Evolutionary conservation across 2,888 invertebrate genomes (phyloP), one percentile per base, ranked within the genome.

Genomic region (Temnothorax ravouxi): DNA sequence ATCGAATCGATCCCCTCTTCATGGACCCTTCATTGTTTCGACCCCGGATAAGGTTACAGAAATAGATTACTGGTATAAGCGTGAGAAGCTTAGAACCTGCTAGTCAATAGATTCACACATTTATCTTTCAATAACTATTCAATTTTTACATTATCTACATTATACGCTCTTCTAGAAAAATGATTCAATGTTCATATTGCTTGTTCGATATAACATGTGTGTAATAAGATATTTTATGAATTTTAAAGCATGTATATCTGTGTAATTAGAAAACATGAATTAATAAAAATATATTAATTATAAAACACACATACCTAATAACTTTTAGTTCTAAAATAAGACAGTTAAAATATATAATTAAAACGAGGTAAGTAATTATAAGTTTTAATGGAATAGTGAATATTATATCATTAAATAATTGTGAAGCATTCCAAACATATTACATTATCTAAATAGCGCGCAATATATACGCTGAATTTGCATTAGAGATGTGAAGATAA

Each of bases 11-110:
- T 80, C 34, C 34, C 38, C 47, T 80, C 59, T 72, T 59, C 59
- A 72, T 18, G 25, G 47, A 80, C 47, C 47, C 79, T 72, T 80
- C 72, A 47, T 72, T 72, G 69, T 72, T 80, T 72, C 34, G 79
- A 79, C 18, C 47, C 47, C n/a, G 21, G 47, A 80, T 80, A 80
- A 80, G 47, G n/a, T 80, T 80, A 72, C 79, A 72, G 71, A 80
- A 80, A 80, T 80, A 80, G 59, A 59, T 72, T 72, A 47, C 18
- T 29, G 13, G n/a, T 44, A n/a, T 71, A 56, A 56, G 5, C 8
- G 21, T 4, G 34, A 72, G 52, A 64, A 64, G 50, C 64, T 52
- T 44, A 29, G 29, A 56, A 34, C 38, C 44, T 44, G 21, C 18
- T 69, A 29, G 5, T n/a, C 13, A 34, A 72, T 72, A 47, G 18